Percentiles rank a stretch among this genome's conserved stretches.
Conservation (phyloP, 2,888 invertebrate species). For the Drosophila pseudotalamancana region DNA sequence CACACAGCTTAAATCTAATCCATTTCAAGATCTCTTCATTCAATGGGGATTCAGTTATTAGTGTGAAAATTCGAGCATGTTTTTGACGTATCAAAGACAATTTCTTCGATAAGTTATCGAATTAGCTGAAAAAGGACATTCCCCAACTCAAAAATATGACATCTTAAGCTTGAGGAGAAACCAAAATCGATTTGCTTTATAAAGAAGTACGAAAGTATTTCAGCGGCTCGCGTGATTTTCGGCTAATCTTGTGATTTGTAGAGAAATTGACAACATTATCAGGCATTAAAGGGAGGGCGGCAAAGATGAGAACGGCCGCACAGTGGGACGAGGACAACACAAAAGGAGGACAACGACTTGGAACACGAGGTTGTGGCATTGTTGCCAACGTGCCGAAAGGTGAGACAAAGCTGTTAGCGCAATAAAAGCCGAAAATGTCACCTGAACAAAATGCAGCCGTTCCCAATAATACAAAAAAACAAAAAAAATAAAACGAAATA, state of each 20-base stretch:
- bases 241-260: constrained; percentile 67
- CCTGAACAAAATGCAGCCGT: constrained; percentile 67
- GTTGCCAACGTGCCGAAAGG: constrained; percentile 74
- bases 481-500: not conserved
- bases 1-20: not conserved
- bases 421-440: constrained; percentile 68
- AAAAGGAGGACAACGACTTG: constrained; percentile 26
- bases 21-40: not conserved
- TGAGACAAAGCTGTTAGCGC: constrained; percentile 63
- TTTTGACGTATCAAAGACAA: not conserved
- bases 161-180: constrained; percentile 26
- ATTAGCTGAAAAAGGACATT: too few species aligned
- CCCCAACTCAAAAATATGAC: not conserved
- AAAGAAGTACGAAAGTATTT: not conserved
- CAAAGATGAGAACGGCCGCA: constrained; percentile 72
- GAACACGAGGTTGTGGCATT: constrained; percentile 35
- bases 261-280: constrained; percentile 70
- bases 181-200: constrained; percentile 3
- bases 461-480: constrained; percentile 27
- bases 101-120: too few species aligned
- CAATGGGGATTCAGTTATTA: not conserved
- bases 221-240: constrained; percentile 53
- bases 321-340: constrained; percentile 37
- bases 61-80: not conserved
- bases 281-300: constrained; percentile 41